Evolutionary conservation across 53 echinoderm and acorn worm species (phyloP).

Genomic region (Temnopleurus reevesii): DNA sequence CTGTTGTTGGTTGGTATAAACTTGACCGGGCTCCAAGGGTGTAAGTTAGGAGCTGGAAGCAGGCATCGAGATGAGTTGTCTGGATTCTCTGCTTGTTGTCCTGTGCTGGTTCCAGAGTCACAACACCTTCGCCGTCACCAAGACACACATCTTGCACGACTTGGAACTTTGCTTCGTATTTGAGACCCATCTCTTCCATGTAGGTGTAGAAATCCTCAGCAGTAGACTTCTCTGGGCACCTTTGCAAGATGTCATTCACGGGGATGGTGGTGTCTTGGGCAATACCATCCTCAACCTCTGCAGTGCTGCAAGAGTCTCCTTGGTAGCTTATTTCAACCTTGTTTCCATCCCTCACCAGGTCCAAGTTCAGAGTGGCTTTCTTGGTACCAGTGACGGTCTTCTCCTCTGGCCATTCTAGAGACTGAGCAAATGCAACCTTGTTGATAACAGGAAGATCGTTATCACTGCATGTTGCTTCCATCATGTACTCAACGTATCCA

Average conservation of each 20-base stretch:
- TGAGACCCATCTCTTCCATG: constrained; percentile 63
- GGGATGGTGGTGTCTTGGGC: constrained; percentile 15
- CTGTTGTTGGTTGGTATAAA: constrained; percentile 65
- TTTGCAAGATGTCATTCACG: constrained; percentile 36
- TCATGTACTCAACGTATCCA: constrained; percentile 75
- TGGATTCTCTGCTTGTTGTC: constrained; percentile 70
- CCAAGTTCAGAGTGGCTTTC: constrained; percentile 64
- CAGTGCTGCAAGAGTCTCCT: constrained; percentile 56
- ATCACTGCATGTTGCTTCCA: constrained; percentile 64
- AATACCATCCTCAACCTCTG: constrained; percentile 56
- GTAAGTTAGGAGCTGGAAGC: constrained; percentile 77
- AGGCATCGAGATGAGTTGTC: constrained; percentile 73
- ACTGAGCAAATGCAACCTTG: constrained; percentile 58
- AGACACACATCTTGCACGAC: constrained; percentile 65
- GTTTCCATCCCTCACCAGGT: constrained; percentile 66
- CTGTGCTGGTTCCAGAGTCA: constrained; percentile 53
- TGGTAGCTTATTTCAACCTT: constrained; percentile 65
- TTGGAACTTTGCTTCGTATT: constrained; percentile 72
- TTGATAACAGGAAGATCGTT: constrained; percentile 57
- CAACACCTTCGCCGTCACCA: constrained; percentile 77
- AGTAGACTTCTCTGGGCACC: constrained; percentile 50
- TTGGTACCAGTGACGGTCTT: constrained; percentile 65
- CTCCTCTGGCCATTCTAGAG: constrained; percentile 71
- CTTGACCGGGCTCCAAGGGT: constrained; percentile 63
- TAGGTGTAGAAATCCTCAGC: constrained; percentile 72